Evolutionary conservation across 2,113 vertebrate genomes (phyloP), one percentile per base, ranked within the genome.

Genomic region (Hippocampus guttulatus): DNA sequence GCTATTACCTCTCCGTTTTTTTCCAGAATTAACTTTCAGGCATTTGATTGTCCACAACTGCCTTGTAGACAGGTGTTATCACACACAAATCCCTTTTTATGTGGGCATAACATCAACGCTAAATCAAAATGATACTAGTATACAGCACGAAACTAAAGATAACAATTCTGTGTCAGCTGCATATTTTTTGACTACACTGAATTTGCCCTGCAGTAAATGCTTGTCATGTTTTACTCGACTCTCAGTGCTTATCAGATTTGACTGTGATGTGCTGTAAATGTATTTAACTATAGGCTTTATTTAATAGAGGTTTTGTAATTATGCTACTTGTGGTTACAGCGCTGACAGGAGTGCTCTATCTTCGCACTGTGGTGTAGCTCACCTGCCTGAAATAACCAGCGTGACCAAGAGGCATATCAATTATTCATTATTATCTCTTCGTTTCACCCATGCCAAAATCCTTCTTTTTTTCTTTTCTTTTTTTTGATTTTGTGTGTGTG

Each of bases 391-490:
- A 85, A 82, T 87, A 76, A 88, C 75, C 71, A 69, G 67, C 80
- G 71, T 77, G 83, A 80, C 78, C 74, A 70, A 71, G 75, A 84
- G 81, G 83, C 73, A 74, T 84, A 86, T 90, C 77, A 84, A 84
- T 91, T 89, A 89, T 88, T 91, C 82, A 89, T 38, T 38, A 38
- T 38, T 85, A 83, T 87, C 81, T 78, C 67, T n/a, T 38, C 75
- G 81, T 75, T 80, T 69, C 75, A 65, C 71, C 73, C 72, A 52
- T 16, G 33, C 73, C 69, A 84, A 85, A 85, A 49, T 18, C 0
- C 1, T 16, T 47, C 15, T 15, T 9, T 54, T 54, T 61, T 83
- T 75, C 77, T 87, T 87, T 87, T 84, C 82, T 76, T 33, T 33
- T 33, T 33, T 33, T 33, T 0, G 4, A 3, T 33, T 33, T 33